A percentile compares a stretch with the other conserved stretches of the same genome.
Conservation (phyloP, 2,797 vertebrate species). For the Myiothlypis chrysogaster region DNA sequence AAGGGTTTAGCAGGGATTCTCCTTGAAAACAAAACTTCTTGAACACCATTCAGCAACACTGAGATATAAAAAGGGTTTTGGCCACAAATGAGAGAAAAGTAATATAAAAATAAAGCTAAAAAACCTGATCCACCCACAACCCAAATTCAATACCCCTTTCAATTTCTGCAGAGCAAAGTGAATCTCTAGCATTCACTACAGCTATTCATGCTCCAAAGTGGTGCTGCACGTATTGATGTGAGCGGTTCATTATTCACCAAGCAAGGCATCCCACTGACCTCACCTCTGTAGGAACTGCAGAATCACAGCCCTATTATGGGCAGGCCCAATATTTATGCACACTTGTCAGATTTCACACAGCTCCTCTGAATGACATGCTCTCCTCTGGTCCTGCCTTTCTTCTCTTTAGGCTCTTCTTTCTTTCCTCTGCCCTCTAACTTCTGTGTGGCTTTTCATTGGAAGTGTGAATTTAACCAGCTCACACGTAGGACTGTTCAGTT, state of each 20-base stretch:
- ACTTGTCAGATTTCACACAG: conserved; percentile 13
- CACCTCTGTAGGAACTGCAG: neutral
- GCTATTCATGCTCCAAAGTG: neutral
- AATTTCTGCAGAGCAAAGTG: neutral
- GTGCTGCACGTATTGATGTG: neutral
- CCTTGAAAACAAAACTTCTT: neutral
- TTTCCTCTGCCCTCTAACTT: neutral
- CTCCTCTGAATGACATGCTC: neutral
- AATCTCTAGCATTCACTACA: neutral
- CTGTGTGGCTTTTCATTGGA: neutral
- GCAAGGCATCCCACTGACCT: neutral
- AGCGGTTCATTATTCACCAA: neutral
- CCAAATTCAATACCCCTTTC: neutral
- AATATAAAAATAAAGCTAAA: neutral
- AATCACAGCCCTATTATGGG: neutral
- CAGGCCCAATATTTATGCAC: conserved; percentile 29
- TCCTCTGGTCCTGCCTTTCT: neutral
- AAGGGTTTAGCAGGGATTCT: neutral
- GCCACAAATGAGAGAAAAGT: neutral
- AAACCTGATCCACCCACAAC: neutral
- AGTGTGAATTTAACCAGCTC: neutral
- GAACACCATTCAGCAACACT: neutral
- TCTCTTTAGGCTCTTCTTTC: neutral
- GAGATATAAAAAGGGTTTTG: neutral
- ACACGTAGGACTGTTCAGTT: neutral